Evolutionary conservation across 2,113 vertebrate species (phyloP).

Genomic region (Pterocles orientalis): DNA sequence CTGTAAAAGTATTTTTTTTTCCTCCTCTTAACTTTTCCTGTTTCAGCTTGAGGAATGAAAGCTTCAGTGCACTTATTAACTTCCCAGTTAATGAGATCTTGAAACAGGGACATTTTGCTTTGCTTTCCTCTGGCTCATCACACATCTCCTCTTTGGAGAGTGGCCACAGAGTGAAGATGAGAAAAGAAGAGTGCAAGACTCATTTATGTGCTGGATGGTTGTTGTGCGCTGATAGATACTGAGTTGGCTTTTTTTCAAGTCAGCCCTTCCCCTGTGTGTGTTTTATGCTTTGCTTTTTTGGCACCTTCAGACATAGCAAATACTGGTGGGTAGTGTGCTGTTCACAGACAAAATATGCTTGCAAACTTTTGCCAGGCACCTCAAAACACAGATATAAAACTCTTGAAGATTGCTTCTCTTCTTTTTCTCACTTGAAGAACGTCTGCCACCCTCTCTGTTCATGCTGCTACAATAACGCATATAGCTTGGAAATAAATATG

Average conservation of each 20-base stretch:
- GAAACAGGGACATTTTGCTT: constrained; percentile 1
- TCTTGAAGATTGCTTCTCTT: background rate
- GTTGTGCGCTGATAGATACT: constrained; percentile 37
- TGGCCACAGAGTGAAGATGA: constrained; percentile 39
- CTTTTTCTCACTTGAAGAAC: background rate
- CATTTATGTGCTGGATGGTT: constrained; percentile 12
- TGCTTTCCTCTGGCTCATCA: constrained; percentile 51
- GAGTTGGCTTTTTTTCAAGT: constrained; percentile 20
- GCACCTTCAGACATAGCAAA: background rate
- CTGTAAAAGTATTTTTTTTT: background rate
- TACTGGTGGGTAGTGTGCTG: constrained; percentile 7
- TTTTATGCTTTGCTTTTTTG: constrained; percentile 39
- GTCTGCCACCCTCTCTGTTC: background rate
- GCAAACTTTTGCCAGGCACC: constrained; percentile 4
- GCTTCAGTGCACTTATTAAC: constrained; percentile 58
- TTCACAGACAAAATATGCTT: constrained; percentile 15
- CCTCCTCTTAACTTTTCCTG: background rate
- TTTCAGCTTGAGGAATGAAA: constrained; percentile 51
- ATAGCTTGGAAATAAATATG: background rate
- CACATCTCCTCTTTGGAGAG: constrained; percentile 37
- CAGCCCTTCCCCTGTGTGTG: constrained; percentile 10
- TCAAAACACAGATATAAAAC: background rate
- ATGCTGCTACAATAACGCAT: background rate
- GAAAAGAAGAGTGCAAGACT: constrained; percentile 19
- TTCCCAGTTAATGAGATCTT: constrained; percentile 60